A percentile compares a stretch with the other conserved stretches of the same genome.
Evolutionary conservation across 2,113 vertebrate genomes (phyloP).

Genomic region (Hypocryptadius cinnamomeus): DNA sequence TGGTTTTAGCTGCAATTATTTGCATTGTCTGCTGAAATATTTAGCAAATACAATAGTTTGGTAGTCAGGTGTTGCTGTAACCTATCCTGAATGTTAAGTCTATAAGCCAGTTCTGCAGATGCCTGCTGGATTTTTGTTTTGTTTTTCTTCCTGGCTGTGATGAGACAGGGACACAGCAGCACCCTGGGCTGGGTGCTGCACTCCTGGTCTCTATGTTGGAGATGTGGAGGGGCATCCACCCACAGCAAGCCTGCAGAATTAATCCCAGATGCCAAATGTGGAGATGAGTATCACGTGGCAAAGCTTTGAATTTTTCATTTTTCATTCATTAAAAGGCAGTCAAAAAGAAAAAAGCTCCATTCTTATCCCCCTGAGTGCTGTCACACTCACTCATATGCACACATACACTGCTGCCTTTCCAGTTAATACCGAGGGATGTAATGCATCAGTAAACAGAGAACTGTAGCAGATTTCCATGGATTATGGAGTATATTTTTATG

Average conservation of each 20-base stretch:
- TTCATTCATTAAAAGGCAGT: background rate
- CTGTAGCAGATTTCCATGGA: background rate
- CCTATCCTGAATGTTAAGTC: background rate
- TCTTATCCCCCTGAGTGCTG: background rate
- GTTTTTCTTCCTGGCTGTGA: background rate
- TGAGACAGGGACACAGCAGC: background rate
- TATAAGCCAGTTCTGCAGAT: background rate
- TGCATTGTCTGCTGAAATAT: constrained; percentile 15
- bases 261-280: background rate
- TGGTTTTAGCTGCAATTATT: background rate
- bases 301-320: constrained; percentile 11
- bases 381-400: background rate
- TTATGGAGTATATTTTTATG: background rate
- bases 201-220: background rate
- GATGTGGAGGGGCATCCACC: background rate
- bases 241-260: background rate
- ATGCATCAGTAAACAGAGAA: background rate
- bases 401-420: background rate
- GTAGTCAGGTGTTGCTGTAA: background rate
- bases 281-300: background rate
- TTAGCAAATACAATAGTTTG: background rate
- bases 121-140: background rate
- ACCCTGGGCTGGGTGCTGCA: background rate
- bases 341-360: background rate
- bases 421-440: background rate